phyloP scores from a whole-genome alignment of 2,888 invertebrate genomes.

The Drosophila incognita region DNA sequence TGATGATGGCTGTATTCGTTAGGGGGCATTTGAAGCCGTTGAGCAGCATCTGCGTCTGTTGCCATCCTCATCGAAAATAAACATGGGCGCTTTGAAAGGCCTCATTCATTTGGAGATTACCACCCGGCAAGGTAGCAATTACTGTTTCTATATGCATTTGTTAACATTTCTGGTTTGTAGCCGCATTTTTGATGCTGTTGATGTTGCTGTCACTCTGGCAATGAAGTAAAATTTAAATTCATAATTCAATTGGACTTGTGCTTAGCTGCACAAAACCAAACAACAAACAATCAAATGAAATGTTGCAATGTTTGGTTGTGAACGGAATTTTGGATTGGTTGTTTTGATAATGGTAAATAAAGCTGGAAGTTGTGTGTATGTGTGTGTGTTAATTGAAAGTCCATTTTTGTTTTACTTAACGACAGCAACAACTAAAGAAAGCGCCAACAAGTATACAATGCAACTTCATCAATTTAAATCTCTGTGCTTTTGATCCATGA shows the following conservation, averaged over 20 bases:
- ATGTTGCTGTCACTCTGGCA: slow-evolving; percentile 32
- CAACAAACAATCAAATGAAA: slow-evolving; percentile 51
- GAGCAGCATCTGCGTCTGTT: slow-evolving; percentile 17
- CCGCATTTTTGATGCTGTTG: slow-evolving; percentile 32
- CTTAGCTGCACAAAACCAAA: slow-evolving; percentile 58
- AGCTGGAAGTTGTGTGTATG: slow-evolving; percentile 19
- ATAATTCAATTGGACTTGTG: slow-evolving; percentile 77
- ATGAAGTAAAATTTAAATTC: slow-evolving; percentile 75
- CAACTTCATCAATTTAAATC: slow-evolving; percentile 46
- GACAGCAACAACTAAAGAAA: slow-evolving; percentile 17
- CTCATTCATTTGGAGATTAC: slow-evolving; percentile 62
- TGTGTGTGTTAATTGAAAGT: slow-evolving; percentile 70
- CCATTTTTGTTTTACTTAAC: slow-evolving; percentile 51
- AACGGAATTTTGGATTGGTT: slow-evolving; percentile 19
- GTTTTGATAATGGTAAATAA: slow-evolving; percentile 33
- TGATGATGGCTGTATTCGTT: slow-evolving; percentile 46
- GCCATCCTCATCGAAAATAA: slow-evolving; percentile 39
- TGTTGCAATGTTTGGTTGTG: slow-evolving; percentile 28
- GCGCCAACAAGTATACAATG: slow-evolving; percentile 30
- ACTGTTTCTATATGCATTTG: slow-evolving; percentile 75
- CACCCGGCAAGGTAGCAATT: slow-evolving; percentile 72
- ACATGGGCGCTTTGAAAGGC: slow-evolving; percentile 59
- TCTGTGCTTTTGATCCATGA: slow-evolving; percentile 45
- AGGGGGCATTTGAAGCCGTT: slow-evolving; percentile 24
- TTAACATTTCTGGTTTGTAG: slow-evolving; percentile 50